phyloP scores from a whole-genome alignment of 1,140 invertebrate species.

The Kradibia gibbosae region DNA sequence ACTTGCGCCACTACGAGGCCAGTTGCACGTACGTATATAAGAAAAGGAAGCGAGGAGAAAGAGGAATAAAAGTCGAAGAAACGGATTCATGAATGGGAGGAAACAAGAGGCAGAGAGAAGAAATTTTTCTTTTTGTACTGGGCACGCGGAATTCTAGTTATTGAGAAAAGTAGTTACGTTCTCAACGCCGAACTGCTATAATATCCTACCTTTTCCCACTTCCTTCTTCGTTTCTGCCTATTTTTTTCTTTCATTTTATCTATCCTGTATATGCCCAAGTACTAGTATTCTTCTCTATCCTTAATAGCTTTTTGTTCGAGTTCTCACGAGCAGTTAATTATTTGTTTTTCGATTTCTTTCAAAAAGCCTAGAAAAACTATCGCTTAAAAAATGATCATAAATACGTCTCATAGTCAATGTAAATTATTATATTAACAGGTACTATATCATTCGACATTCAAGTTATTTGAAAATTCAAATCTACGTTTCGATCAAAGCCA shows the following conservation, averaged over 20 bases:
- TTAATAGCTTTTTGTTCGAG: conserved; percentile 15
- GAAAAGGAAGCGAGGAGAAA: background rate
- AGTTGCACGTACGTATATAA: conserved; percentile 13
- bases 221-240: background rate
- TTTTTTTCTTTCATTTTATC: background rate
- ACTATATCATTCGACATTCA: background rate
- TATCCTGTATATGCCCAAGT: background rate
- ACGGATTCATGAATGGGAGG: background rate
- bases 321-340: conserved; percentile 5
- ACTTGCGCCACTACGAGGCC: background rate
- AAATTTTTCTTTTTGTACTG: conserved; percentile 31
- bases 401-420: background rate
- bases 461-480: background rate
- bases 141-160: conserved; percentile 38
- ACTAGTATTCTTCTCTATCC: background rate
- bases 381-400: background rate
- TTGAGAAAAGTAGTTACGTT: conserved; percentile 30
- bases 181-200: conserved; percentile 19
- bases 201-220: conserved; percentile 15
- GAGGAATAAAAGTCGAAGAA: background rate
- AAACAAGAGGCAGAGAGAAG: background rate
- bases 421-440: background rate
- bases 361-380: background rate
- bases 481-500: background rate
- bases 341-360: background rate